Evolutionary conservation across 1,140 invertebrate species (phyloP).

Genomic region (Venturia canescens): DNA sequence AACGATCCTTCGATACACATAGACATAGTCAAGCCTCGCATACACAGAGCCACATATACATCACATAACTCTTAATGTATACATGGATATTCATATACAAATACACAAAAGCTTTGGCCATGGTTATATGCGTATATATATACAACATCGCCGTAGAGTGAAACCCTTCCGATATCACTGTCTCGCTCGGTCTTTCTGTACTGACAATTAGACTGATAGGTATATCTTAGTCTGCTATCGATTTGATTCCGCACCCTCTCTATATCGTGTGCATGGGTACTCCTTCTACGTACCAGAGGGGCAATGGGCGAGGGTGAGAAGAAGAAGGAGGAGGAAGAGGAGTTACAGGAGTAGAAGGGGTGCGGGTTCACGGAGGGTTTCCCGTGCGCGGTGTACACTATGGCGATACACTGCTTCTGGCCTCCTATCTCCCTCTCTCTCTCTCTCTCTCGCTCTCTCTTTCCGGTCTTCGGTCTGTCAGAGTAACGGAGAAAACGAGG

Average conservation of each 20-base stretch:
- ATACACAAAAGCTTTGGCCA: slow-evolving; percentile 53
- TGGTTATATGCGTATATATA: slow-evolving; percentile 31
- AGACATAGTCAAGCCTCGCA: not conserved
- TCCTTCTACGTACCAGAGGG: slow-evolving; percentile 10
- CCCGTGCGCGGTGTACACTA: slow-evolving; percentile 70
- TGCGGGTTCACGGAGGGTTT: not conserved
- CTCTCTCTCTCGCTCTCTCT: not conserved
- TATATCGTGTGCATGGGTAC: slow-evolving; percentile 50
- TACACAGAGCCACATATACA: slow-evolving; percentile 1
- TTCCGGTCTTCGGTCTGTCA: too few species aligned
- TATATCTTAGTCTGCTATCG: slow-evolving; percentile 77
- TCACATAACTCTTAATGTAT: slow-evolving; percentile 17
- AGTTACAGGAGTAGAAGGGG: not conserved
- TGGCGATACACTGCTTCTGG: slow-evolving; percentile 26
- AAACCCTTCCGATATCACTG: slow-evolving; percentile 64
- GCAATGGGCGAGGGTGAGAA: not conserved
- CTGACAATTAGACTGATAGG: slow-evolving; percentile 78
- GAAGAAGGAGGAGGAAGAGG: not conserved
- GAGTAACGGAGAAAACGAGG: not conserved
- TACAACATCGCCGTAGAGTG: slow-evolving; percentile 27
- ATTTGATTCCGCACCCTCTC: slow-evolving; percentile 74
- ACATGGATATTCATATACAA: not conserved
- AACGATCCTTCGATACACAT: slow-evolving; percentile 56
- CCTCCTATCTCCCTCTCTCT: slow-evolving; percentile 54
- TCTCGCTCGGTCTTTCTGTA: slow-evolving; percentile 74